phyloP scores from a whole-genome alignment of 2,797 vertebrate genomes.

The Semotilus atromaculatus region DNA sequence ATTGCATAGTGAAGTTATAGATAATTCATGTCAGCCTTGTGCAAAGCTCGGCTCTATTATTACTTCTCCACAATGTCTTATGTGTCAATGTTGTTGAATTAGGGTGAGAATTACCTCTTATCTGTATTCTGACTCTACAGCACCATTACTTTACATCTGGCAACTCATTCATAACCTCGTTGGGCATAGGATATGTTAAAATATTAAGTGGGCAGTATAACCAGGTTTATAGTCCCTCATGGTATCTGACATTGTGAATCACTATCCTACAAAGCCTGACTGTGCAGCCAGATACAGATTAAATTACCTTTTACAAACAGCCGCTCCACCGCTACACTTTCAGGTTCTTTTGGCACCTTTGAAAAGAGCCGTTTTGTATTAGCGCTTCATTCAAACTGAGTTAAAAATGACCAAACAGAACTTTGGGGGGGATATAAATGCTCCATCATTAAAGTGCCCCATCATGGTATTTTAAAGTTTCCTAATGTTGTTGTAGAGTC shows the following conservation, averaged over 20 bases:
- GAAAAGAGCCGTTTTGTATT: background rate
- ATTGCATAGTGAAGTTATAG: background rate
- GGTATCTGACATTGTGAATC: constrained; percentile 8
- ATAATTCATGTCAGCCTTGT: constrained; percentile 29
- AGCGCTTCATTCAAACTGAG: background rate
- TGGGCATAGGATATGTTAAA: background rate
- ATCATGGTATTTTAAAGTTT: too few relatives aligned
- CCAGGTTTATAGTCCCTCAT: background rate
- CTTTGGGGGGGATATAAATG: background rate
- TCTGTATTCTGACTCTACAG: background rate
- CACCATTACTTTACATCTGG: background rate
- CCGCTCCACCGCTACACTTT: background rate
- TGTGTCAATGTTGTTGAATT: constrained; percentile 22
- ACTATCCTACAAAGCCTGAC: background rate
- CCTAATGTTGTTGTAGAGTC: too few relatives aligned
- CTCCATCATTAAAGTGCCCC: background rate
- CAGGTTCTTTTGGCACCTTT: background rate
- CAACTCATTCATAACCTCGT: background rate
- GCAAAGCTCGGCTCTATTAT: background rate
- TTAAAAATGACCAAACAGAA: background rate
- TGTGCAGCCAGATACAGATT: background rate
- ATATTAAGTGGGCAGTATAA: background rate
- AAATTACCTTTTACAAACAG: background rate
- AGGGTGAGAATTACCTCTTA: background rate
- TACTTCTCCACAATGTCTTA: constrained; percentile 22